These are phyloP conservation scores for Lagenorhynchus albirostris DNA, from an alignment of 2,113 vertebrate genomes.

Conservation along the genomic window DNA sequence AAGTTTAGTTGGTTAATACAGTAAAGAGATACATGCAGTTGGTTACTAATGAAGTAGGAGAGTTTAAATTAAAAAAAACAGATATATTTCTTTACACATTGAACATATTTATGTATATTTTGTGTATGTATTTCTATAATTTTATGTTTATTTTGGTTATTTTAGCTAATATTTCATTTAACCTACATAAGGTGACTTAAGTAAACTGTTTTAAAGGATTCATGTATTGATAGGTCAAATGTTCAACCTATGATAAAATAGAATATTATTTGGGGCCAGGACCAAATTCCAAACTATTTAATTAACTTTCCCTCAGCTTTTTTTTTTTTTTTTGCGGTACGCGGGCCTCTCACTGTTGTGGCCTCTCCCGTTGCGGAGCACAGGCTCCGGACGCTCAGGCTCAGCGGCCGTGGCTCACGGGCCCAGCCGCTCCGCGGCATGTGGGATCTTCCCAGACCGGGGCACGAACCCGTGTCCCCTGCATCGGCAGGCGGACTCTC, in stretches of 20 bases:
- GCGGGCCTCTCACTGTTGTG: too few relatives aligned
- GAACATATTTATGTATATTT: not conserved
- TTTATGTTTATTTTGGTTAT: conserved; percentile 7
- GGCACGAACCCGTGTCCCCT: too few relatives aligned
- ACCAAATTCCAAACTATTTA: not conserved
- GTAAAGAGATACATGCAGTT: not conserved
- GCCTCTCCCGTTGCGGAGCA: too few relatives aligned
- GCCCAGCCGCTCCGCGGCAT: too few relatives aligned
- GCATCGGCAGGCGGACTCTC: too few relatives aligned
- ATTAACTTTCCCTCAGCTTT: not conserved
- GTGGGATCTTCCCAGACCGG: too few relatives aligned
- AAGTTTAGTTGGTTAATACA: not conserved
- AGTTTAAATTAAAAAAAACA: not conserved
- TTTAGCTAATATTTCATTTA: not conserved
- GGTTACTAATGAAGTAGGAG: not conserved
- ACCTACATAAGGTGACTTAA: not conserved
- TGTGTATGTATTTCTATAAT: not conserved
- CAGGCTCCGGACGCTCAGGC: too few relatives aligned
- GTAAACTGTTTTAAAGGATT: not conserved
- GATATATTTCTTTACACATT: not conserved
- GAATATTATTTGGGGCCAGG: not conserved
- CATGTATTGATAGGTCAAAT: not conserved
- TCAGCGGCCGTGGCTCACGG: too few relatives aligned
- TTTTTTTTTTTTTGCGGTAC: too few relatives aligned
- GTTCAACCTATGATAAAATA: not conserved